Evolutionary conservation across 2,888 invertebrate species (phyloP).

Genomic region (Nymphalis c-album): DNA sequence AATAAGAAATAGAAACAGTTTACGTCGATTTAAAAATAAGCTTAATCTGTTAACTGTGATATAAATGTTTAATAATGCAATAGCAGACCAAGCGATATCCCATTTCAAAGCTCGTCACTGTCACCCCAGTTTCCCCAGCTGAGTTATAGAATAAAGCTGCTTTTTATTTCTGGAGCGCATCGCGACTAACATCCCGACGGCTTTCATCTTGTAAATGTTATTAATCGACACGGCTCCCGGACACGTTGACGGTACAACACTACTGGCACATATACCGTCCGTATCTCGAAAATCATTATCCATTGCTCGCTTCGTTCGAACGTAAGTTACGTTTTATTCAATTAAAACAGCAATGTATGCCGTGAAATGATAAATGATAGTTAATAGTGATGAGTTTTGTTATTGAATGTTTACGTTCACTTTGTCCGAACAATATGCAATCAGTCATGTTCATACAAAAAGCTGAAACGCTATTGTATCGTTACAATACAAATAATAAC

Average conservation of each 20-base stretch:
- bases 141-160: conserved; percentile 71
- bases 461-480: conserved; percentile 64
- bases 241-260: conserved; percentile 54
- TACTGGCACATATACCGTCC: conserved; percentile 19
- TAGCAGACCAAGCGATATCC: conserved; percentile 11
- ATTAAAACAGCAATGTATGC: conserved; percentile 34
- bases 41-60: too few relatives aligned
- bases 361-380: background rate
- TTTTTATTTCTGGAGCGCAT: conserved; percentile 78
- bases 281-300: conserved; percentile 18
- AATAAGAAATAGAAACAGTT: too few relatives aligned
- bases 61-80: background rate
- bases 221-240: conserved; percentile 78
- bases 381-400: conserved; percentile 27
- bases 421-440: conserved; percentile 70
- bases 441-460: conserved; percentile 76
- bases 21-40: too few relatives aligned
- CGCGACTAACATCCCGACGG: conserved; percentile 71
- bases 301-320: conserved; percentile 30
- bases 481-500: conserved; percentile 48
- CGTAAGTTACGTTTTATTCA: too few relatives aligned
- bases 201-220: conserved; percentile 81
- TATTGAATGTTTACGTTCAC: conserved; percentile 69
- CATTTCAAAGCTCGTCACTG: conserved; percentile 12
- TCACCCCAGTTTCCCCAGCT: conserved; percentile 68